Evolutionary conservation across 2,113 vertebrate species (phyloP).

Genomic region (Tenebrosternarchus preto): DNA sequence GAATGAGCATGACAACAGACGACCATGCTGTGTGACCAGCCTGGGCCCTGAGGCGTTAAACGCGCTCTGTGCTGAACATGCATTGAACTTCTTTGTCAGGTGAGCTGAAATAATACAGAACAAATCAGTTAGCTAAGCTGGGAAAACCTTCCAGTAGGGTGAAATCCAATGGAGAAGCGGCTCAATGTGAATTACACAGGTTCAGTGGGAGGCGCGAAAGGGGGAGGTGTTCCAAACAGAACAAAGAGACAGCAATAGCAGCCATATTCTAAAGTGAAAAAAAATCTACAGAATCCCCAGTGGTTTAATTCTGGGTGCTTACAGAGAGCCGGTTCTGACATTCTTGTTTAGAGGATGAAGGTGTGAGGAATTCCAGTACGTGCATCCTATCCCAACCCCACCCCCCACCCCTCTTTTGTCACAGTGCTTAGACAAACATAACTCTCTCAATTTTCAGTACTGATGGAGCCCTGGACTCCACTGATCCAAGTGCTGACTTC

Average conservation of each 20-base stretch:
- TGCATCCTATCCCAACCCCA: not conserved
- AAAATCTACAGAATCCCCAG: constrained; percentile 35
- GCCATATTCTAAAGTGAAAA: constrained; percentile 34
- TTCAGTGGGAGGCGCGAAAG: constrained; percentile 29
- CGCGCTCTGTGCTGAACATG: not conserved
- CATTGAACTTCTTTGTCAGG: not conserved
- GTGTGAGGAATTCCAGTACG: constrained; percentile 25
- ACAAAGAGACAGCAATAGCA: constrained; percentile 33
- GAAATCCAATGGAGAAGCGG: constrained; percentile 30
- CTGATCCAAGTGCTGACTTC: constrained; percentile 24
- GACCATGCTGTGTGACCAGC: not conserved
- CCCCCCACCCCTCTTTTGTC: not conserved
- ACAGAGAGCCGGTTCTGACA: constrained; percentile 13
- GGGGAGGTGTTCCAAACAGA: constrained; percentile 34
- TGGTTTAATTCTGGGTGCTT: constrained; percentile 29
- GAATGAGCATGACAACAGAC: not conserved
- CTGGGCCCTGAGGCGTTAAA: constrained; percentile 1
- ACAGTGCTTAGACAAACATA: not conserved
- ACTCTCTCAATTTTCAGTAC: constrained; percentile 5
- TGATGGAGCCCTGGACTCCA: not conserved
- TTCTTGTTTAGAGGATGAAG: constrained; percentile 3
- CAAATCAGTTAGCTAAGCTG: constrained; percentile 4
- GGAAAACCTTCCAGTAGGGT: constrained; percentile 10
- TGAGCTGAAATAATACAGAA: not conserved
- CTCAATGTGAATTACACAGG: constrained; percentile 39